Conservation (phyloP, 2,888 invertebrate genomes). For the Mesorhabditis belari region DNA sequence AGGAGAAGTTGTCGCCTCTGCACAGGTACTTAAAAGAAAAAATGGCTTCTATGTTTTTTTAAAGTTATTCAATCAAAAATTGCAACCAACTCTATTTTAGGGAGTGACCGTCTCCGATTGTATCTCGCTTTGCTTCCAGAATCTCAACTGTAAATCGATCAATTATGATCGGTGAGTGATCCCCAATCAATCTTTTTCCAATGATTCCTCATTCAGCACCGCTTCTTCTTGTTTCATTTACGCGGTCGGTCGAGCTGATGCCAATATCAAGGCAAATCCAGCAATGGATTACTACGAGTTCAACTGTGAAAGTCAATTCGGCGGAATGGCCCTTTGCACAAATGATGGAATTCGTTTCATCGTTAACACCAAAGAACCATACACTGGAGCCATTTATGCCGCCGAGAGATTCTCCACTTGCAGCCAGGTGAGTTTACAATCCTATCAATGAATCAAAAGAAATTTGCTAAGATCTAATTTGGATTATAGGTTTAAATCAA, state of each 20-base stretch:
- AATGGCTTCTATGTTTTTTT: not conserved
- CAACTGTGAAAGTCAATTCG: conserved; percentile 54
- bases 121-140: conserved; percentile 53
- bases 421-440: conserved; percentile 25
- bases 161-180: conserved; percentile 45
- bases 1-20: conserved; percentile 26
- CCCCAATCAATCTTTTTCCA: not conserved
- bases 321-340: conserved; percentile 54
- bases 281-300: conserved; percentile 53
- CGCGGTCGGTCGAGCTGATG: conserved; percentile 43
- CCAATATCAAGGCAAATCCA: conserved; percentile 49
- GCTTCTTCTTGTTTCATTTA: conserved; percentile 52
- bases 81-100: conserved; percentile 39
- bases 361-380: conserved; percentile 54
- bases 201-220: conserved; percentile 24
- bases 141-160: conserved; percentile 53
- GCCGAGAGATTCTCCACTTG: conserved; percentile 53
- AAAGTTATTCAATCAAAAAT: not conserved
- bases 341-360: conserved; percentile 54
- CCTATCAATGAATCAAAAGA: not conserved
- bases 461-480: not conserved
- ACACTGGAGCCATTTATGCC: conserved; percentile 54
- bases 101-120: conserved; percentile 53
- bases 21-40: not conserved
- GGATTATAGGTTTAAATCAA: too few species aligned